phyloP scores from a whole-genome alignment of 2,113 vertebrate genomes.

The Cervus canadensis region DNA sequence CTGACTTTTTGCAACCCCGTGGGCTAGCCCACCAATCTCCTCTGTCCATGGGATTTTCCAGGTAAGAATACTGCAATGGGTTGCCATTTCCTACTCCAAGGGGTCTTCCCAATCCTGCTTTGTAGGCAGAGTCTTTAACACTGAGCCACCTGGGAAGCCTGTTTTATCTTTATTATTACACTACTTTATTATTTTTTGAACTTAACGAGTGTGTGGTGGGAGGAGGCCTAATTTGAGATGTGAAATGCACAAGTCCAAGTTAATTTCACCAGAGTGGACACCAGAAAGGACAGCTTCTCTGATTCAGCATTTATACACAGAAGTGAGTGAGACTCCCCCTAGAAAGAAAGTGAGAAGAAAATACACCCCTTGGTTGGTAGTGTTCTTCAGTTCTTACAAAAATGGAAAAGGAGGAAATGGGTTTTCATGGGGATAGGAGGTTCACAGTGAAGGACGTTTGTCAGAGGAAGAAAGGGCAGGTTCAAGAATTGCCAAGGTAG shows the following conservation, averaged over 20 bases:
- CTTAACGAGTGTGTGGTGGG: not conserved
- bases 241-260: not conserved
- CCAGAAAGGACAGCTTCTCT: not conserved
- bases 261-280: not conserved
- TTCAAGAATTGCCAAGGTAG: not conserved
- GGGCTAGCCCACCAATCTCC: not conserved
- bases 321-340: not conserved
- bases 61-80: not conserved
- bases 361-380: not conserved
- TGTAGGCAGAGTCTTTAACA: not conserved
- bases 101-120: not conserved
- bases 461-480: not conserved
- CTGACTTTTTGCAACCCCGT: not conserved
- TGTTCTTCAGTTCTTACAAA: not conserved
- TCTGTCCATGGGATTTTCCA: not conserved
- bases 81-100: not conserved
- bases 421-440: not conserved
- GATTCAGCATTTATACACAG: not conserved
- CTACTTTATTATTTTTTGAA: not conserved
- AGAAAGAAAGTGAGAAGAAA: constrained; percentile 14
- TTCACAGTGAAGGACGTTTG: not conserved
- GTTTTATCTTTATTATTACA: not conserved
- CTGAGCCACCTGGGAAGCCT: not conserved
- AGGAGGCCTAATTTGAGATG: not conserved
- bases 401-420: not conserved